Evolutionary conservation across 2,113 vertebrate genomes (phyloP).

Genomic region (Echinops telfairi): DNA sequence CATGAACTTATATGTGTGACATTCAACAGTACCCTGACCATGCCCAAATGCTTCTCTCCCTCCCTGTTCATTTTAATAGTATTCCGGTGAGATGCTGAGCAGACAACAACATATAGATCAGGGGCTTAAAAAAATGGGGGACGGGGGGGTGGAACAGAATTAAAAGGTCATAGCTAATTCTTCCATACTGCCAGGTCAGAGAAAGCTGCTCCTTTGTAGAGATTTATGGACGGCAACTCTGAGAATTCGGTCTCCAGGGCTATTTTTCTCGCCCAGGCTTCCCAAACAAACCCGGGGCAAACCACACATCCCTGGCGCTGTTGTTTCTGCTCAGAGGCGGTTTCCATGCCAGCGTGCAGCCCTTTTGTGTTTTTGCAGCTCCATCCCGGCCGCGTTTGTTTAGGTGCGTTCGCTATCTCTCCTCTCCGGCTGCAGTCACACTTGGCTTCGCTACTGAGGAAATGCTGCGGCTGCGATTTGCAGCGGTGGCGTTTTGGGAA

Average conservation of each 20-base stretch:
- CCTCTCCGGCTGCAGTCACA: conserved; percentile 61
- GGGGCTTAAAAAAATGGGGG: too few relatives aligned
- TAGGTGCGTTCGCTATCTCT: conserved; percentile 58
- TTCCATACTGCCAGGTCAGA: neutral
- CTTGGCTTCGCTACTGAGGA: conserved; percentile 61
- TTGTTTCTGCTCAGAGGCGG: conserved; percentile 55
- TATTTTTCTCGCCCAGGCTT: conserved; percentile 59
- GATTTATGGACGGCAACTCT: conserved; percentile 36
- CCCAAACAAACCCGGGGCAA: conserved; percentile 50
- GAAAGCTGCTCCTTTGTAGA: conserved; percentile 9
- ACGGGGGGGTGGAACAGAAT: too few relatives aligned
- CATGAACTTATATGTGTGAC: neutral
- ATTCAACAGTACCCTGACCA: neutral
- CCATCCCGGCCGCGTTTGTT: conserved; percentile 54
- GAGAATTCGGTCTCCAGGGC: neutral
- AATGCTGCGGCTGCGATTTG: conserved; percentile 61
- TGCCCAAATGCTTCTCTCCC: neutral
- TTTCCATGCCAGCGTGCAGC: conserved; percentile 55
- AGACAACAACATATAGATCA: neutral
- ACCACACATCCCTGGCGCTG: conserved; percentile 28
- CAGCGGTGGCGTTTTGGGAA: conserved; percentile 44
- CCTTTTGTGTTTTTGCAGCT: conserved; percentile 74
- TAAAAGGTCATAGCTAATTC: too few relatives aligned
- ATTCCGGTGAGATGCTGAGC: neutral
- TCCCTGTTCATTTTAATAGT: neutral